Evolutionary conservation across 2,888 invertebrate genomes (phyloP).

Genomic region (Steinernema hermaphroditum): DNA sequence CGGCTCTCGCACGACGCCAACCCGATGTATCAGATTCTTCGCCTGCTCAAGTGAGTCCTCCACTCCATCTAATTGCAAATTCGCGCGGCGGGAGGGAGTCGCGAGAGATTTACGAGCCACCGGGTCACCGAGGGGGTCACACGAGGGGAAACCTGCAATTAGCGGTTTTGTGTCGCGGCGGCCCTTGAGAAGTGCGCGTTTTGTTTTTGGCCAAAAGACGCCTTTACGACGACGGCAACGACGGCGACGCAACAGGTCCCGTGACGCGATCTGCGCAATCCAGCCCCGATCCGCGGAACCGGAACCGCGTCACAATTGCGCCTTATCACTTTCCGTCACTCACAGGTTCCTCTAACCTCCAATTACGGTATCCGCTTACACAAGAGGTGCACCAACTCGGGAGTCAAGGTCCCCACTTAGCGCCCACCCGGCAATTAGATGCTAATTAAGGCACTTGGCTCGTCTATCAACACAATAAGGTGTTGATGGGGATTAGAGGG

Average conservation of each 20-base stretch:
- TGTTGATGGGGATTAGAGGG: constrained; percentile 30
- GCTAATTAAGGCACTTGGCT: constrained; percentile 13
- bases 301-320: neutral
- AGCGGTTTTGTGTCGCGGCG: constrained; percentile 29
- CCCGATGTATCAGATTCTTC: constrained; percentile 28
- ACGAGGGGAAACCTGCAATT: constrained; percentile 24
- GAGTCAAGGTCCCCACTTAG: constrained; percentile 19
- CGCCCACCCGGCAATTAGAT: constrained; percentile 17
- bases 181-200: constrained; percentile 14
- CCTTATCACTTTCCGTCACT: neutral
- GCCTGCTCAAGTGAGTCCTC: constrained; percentile 22
- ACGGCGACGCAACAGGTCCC: too few species aligned
- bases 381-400: neutral
- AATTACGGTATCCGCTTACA: neutral
- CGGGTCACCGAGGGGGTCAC: constrained; percentile 27
- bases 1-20: constrained; percentile 20
- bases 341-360: neutral
- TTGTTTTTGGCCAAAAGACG: neutral
- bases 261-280: too few species aligned
- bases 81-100: neutral
- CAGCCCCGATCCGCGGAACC: too few species aligned
- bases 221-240: constrained; percentile 25
- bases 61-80: neutral
- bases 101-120: constrained; percentile 24
- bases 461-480: constrained; percentile 27